A percentile compares a stretch with the other conserved stretches of the same genome.
Evolutionary conservation across 2,797 vertebrate genomes (phyloP).

Genomic region (Rhinatrema bivittatum): DNA sequence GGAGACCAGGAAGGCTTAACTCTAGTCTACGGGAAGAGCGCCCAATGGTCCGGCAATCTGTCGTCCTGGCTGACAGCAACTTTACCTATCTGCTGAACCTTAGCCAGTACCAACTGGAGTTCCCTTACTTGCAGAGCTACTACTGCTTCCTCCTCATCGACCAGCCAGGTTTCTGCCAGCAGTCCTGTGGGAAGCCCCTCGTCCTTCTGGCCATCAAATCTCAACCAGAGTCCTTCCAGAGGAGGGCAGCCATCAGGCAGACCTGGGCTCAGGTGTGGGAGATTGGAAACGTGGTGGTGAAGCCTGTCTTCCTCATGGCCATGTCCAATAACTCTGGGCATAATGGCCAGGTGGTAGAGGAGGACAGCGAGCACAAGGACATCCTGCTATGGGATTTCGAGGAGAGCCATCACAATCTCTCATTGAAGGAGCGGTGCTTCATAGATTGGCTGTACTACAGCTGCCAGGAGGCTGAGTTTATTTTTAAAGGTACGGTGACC

Average conservation of each 20-base stretch:
- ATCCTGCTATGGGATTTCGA: slow-evolving; percentile 3
- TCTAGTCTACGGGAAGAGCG: no score
- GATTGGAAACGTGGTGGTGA: neutral
- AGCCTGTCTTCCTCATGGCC: neutral
- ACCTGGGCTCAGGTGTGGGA: neutral
- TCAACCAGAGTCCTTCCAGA: neutral
- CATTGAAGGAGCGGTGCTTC: neutral
- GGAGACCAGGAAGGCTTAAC: no score
- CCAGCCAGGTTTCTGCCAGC: neutral
- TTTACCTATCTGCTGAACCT: neutral
- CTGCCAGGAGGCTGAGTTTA: neutral
- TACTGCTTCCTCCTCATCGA: neutral
- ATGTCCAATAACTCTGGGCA: no score
- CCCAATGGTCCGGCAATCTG: neutral
- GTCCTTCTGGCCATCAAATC: neutral
- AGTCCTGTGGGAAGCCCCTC: neutral
- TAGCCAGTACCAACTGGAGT: neutral
- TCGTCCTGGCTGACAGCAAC: neutral
- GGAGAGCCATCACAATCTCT: neutral
- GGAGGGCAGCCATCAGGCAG: neutral
- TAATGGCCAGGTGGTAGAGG: neutral
- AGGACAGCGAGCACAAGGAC: neutral
- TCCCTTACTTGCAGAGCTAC: neutral
- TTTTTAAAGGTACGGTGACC: neutral
- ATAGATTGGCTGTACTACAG: neutral